Conservation (phyloP, 2,113 vertebrate species). For the Taurulus bubalis region DNA sequence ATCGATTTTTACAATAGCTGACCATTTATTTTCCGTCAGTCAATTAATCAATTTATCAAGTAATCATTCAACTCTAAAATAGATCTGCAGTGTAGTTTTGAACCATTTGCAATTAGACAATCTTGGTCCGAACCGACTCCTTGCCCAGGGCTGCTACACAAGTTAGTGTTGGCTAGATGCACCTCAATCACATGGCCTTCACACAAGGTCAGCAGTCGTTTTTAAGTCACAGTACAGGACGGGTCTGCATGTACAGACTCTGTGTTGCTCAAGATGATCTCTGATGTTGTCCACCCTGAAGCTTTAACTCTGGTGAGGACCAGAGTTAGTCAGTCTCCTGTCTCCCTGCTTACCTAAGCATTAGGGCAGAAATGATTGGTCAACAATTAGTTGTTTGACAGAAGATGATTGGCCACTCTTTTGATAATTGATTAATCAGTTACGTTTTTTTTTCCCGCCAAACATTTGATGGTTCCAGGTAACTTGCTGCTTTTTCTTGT, state of each 20-base stretch:
- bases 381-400: neutral
- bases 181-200: neutral
- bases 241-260: neutral
- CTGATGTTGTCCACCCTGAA: neutral
- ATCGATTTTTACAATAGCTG: neutral
- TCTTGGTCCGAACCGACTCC: too few species aligned
- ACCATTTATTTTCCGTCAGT: neutral
- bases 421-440: neutral
- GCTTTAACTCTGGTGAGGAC: neutral
- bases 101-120: neutral
- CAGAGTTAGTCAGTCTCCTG: neutral
- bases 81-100: neutral
- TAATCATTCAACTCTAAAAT: neutral
- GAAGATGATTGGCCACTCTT: neutral
- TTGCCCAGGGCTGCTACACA: neutral
- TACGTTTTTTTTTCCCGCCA: neutral
- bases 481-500: neutral
- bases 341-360: neutral
- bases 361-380: neutral
- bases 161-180: neutral
- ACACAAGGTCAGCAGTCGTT: neutral
- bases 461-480: neutral
- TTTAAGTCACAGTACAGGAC: neutral
- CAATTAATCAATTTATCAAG: neutral
- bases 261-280: slow-evolving; percentile 1